phyloP scores from a whole-genome alignment of 2,888 invertebrate species.

The Glyphotaelius pellucidus region DNA sequence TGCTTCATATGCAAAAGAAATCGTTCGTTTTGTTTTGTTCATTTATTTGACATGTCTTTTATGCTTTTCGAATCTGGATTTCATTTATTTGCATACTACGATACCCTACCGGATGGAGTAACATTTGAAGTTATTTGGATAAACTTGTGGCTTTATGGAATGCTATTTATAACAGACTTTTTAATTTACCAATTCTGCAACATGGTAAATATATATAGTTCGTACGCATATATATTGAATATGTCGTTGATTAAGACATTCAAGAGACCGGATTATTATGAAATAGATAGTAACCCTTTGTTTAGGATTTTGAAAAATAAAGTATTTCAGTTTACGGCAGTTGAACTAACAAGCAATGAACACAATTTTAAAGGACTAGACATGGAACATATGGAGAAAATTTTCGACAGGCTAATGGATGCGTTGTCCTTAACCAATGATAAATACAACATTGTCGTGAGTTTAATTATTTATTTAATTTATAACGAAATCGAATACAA shows the following conservation, averaged over 20 bases:
- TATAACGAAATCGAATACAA: background rate
- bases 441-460: background rate
- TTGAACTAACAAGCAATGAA: background rate
- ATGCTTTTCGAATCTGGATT: background rate
- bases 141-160: background rate
- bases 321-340: background rate
- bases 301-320: background rate
- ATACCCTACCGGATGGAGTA: background rate
- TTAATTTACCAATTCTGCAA: background rate
- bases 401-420: background rate
- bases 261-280: background rate
- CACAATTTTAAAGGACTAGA: background rate
- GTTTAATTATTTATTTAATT: background rate
- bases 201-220: background rate
- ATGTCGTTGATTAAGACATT: background rate
- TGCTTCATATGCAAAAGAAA: background rate
- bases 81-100: background rate
- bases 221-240: conserved; percentile 2
- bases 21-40: background rate
- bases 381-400: background rate
- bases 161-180: background rate
- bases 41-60: background rate
- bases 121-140: background rate
- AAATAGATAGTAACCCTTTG: background rate
- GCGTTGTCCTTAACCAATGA: background rate